phyloP scores from a whole-genome alignment of 2,113 vertebrate species.

The Cacatua alba region DNA sequence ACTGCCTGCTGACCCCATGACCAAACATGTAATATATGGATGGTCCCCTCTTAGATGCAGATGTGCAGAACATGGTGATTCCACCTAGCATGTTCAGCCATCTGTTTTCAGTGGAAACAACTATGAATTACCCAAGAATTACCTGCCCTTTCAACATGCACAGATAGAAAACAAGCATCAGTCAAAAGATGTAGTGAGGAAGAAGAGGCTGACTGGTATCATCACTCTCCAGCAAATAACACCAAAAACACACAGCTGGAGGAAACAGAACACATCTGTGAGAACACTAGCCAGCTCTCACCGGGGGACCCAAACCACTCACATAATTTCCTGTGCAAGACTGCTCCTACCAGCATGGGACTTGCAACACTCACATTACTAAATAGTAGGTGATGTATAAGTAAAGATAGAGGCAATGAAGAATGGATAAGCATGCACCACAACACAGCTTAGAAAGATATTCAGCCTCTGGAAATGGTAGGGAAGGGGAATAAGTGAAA shows the following conservation, averaged over 20 bases:
- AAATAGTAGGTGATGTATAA: not conserved
- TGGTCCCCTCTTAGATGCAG: not conserved
- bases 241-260: fast-evolving
- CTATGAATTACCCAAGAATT: not conserved
- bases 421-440: not conserved
- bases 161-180: not conserved
- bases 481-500: not conserved
- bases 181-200: not conserved
- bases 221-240: not conserved
- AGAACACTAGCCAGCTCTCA: fast-evolving
- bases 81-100: not conserved
- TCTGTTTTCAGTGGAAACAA: not conserved
- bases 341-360: not conserved
- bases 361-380: not conserved
- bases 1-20: not conserved
- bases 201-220: not conserved
- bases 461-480: not conserved
- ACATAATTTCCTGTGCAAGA: not conserved
- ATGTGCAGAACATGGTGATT: not conserved
- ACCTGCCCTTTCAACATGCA: not conserved
- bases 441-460: not conserved
- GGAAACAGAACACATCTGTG: not conserved
- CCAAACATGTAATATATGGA: not conserved
- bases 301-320: not conserved
- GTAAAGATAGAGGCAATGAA: not conserved